These are phyloP conservation scores for Liopterus haemorrhoidalis DNA, from an alignment of 2,888 invertebrate genomes.

Conservation along the genomic window DNA sequence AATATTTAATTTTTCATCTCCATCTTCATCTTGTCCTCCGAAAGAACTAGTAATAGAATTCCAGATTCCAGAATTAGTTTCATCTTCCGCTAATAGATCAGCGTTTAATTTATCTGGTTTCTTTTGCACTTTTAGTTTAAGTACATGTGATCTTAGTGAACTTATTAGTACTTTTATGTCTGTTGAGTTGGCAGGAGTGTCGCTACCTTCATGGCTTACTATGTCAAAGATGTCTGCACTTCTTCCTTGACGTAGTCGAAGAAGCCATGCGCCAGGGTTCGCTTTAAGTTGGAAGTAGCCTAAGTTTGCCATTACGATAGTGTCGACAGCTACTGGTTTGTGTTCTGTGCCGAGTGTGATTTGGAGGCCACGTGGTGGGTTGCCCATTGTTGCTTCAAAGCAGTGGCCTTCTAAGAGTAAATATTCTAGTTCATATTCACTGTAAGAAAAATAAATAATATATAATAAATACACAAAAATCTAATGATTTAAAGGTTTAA, in stretches of 20 bases:
- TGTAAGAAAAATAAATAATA: constrained; percentile 47
- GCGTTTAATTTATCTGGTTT: constrained; percentile 80
- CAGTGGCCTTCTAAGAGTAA: constrained; percentile 94
- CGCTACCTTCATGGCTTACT: constrained; percentile 70
- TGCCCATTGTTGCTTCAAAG: constrained; percentile 83
- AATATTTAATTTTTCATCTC: constrained; percentile 83
- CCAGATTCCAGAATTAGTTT: constrained; percentile 77
- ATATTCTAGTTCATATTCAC: constrained; percentile 94
- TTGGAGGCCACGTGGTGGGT: constrained; percentile 96
- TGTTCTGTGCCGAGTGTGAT: constrained; percentile 82
- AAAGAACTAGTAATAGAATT: constrained; percentile 80
- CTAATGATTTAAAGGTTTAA: neutral
- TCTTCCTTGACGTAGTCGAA: constrained; percentile 84
- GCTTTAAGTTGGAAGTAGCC: constrained; percentile 99
- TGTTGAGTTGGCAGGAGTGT: constrained; percentile 61
- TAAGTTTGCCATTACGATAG: constrained; percentile 99
- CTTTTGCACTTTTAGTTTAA: constrained; percentile 86
- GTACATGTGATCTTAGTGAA: constrained; percentile 81
- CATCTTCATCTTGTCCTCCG: constrained; percentile 56
- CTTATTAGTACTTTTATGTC: constrained; percentile 76
- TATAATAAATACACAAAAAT: neutral
- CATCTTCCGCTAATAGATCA: constrained; percentile 80
- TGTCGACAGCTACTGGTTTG: constrained; percentile 79
- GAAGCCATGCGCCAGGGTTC: constrained; percentile 92
- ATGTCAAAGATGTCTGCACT: constrained; percentile 95